Conservation (phyloP, 92 coral and sea anemone genomes). For the Palythoa grandiflora region DNA sequence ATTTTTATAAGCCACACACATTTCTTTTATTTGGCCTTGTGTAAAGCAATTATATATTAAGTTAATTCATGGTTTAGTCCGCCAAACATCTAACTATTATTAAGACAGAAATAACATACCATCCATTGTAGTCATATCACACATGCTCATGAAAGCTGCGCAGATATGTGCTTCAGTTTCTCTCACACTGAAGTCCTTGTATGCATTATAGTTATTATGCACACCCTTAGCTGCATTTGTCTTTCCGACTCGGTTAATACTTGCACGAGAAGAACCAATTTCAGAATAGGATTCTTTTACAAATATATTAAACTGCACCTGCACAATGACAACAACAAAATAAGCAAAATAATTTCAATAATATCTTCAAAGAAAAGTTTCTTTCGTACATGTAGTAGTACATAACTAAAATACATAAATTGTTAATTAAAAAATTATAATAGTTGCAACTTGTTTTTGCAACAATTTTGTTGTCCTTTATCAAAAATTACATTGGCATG, state of each 20-base stretch:
- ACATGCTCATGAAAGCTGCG: slow-evolving; percentile 67
- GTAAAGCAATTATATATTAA: neutral
- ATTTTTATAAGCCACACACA: too few relatives aligned
- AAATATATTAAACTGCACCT: slow-evolving; percentile 60
- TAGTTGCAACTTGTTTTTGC: neutral
- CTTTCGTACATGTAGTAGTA: neutral
- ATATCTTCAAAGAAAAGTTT: slow-evolving; percentile 2
- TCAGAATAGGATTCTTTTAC: slow-evolving; percentile 47
- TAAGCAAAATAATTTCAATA: neutral
- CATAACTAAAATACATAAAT: neutral
- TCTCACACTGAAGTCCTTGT: slow-evolving; percentile 58
- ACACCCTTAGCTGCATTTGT: slow-evolving; percentile 66
- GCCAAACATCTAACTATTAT: neutral
- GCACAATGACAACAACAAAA: slow-evolving; percentile 7
- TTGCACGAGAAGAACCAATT: slow-evolving; percentile 64
- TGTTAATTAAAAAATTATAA: neutral
- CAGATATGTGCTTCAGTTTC: slow-evolving; percentile 70
- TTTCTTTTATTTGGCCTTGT: neutral
- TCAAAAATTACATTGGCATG: neutral
- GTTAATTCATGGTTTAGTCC: slow-evolving; percentile 4
- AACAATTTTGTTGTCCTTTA: neutral
- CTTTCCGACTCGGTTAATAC: slow-evolving; percentile 70
- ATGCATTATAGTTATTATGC: slow-evolving; percentile 62
- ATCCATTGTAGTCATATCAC: slow-evolving; percentile 36
- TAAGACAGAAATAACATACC: neutral